Evolutionary conservation across 1,140 invertebrate genomes (phyloP).

Genomic region (Aporrectodea caliginosa): DNA sequence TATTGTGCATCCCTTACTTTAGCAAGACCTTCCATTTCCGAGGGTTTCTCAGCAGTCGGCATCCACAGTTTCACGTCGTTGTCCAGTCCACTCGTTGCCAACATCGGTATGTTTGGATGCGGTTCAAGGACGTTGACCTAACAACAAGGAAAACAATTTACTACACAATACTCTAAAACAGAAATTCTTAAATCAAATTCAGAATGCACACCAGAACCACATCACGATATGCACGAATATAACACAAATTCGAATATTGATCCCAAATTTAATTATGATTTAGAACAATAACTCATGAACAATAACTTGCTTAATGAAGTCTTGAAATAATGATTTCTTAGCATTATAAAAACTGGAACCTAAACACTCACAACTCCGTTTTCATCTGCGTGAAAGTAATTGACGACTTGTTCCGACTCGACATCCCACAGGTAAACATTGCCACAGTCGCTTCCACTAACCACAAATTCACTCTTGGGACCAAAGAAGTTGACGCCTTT

Average conservation of each 20-base stretch:
- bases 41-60: conserved; percentile 65
- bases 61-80: conserved; percentile 89
- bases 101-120: conserved; percentile 78
- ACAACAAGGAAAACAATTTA: neutral
- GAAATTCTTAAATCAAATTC: too few relatives aligned
- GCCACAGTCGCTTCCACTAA: conserved; percentile 93
- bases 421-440: conserved; percentile 93
- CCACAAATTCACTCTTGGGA: conserved; percentile 74
- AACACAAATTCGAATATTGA: neutral
- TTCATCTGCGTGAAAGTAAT: conserved; percentile 78
- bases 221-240: neutral
- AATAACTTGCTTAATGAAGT: neutral
- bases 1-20: too few relatives aligned
- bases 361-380: conserved; percentile 75
- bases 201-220: too few relatives aligned
- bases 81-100: conserved; percentile 88
- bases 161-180: too few relatives aligned
- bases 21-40: conserved; percentile 58
- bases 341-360: neutral
- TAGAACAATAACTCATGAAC: neutral
- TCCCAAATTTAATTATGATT: neutral
- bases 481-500: conserved; percentile 94
- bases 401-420: conserved; percentile 79
- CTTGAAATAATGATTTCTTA: neutral
- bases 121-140: conserved; percentile 87